Base-by-base conservation (phyloP, 92 coral and sea anemone genomes). In the Porites divaricata region DNA sequence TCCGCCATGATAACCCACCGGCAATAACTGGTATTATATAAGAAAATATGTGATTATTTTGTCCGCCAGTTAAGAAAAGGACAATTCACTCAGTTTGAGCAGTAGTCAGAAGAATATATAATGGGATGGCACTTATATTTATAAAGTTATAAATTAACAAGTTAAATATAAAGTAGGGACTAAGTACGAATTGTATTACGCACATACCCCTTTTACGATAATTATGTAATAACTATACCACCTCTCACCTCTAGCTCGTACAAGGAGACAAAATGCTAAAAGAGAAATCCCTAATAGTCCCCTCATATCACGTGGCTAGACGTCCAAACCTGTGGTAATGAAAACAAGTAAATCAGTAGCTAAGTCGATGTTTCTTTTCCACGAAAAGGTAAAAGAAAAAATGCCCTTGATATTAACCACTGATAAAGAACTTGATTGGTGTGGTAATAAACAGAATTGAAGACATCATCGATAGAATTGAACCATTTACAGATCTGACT, bases 211-310 rank as follows among this genome's bases (percentile, higher is more conserved):
- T 54, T 15, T n/a, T 8, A 72, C 20, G 12, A 19, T 5, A 72
- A 15, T 35, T 0, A 35, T 35, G 7, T 35, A 67, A 28, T 25
- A 25, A 51, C 8, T 51, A 1, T 41, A 0, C 5, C 59, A 54
- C 2, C 59, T 54, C 86, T 63, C 12, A 82, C 86, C 86, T 82
- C 72, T 62, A 71, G 86, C 86, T 49, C 69, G 72, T 62, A 82
- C 86, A 16, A 82, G 86, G 71, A 82, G 86, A 82, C 79, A 74
- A 62, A 82, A 82, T 8, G 86, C 56, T 82, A 82, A 63, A 45
- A 82, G 64, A 61, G 53, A 73, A 72, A 73, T 82, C 72, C 79
- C 86, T 82, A 82, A 82, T 7, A 82, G 41, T 45, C 79, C 79
- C 86, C 86, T 82, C 86, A 82, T 82, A 72, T 72, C 86, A 63